Conservation (phyloP, 2,113 vertebrate species). For the Hyperoodon ampullatus region DNA sequence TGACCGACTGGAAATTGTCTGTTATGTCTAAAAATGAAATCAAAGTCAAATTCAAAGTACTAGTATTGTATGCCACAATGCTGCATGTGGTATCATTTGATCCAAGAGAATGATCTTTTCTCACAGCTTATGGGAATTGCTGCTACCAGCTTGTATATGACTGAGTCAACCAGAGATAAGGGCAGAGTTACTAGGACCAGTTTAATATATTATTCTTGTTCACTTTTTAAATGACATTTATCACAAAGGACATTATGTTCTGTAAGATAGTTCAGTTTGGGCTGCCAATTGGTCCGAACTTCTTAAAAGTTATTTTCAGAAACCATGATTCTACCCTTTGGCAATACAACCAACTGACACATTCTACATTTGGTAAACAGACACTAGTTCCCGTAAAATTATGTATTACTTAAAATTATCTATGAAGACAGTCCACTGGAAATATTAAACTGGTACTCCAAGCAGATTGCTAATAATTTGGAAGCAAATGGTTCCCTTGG, state of each 20-base stretch:
- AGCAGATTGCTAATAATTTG: slow-evolving; percentile 47
- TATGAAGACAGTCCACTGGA: slow-evolving; percentile 16
- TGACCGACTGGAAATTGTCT: neutral
- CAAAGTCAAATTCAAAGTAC: neutral
- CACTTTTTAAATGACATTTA: neutral
- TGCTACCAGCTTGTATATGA: neutral
- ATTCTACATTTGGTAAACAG: slow-evolving; percentile 38
- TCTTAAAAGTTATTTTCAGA: slow-evolving; percentile 62
- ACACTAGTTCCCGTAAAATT: neutral
- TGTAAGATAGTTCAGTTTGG: neutral
- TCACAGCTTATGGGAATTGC: neutral
- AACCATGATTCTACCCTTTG: neutral
- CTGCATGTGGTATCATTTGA: neutral
- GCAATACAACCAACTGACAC: neutral
- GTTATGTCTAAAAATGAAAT: slow-evolving; percentile 6
- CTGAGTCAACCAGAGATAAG: neutral
- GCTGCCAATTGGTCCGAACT: neutral
- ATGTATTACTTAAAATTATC: slow-evolving; percentile 12
- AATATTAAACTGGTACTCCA: neutral
- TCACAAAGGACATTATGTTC: neutral
- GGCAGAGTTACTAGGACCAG: neutral
- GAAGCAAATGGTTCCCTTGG: slow-evolving; percentile 51
- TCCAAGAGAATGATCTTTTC: neutral
- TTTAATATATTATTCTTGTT: neutral
- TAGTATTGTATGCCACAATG: neutral